Conservation (phyloP, 2,113 vertebrate species). For the Centrocercus urophasianus region DNA sequence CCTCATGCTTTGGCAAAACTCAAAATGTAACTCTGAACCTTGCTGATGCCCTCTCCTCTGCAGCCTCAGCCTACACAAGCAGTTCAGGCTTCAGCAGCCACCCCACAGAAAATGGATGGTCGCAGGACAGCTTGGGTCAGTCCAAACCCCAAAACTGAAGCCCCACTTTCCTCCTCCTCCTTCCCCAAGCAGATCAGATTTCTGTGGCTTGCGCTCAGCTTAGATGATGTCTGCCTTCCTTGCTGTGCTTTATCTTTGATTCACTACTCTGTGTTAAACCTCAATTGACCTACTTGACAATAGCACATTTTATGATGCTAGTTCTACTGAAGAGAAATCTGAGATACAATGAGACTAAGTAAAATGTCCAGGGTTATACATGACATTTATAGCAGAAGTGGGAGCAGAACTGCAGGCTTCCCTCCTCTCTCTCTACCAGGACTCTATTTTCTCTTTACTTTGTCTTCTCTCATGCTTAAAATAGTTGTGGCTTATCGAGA, state of each 20-base stretch:
- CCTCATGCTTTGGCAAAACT: neutral
- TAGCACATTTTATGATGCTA: neutral
- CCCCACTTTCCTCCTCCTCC: neutral
- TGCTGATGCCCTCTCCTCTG: neutral
- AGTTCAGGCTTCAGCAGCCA: neutral
- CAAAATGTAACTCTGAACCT: neutral
- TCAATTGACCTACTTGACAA: neutral
- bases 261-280: neutral
- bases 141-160: neutral
- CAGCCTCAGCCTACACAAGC: accelerated
- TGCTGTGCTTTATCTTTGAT: neutral
- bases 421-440: neutral
- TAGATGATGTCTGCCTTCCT: neutral
- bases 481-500: neutral
- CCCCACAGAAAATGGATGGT: neutral
- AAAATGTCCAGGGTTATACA: neutral
- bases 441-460: neutral
- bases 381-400: neutral
- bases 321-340: neutral
- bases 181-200: neutral
- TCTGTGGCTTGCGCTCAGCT: neutral
- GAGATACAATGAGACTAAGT: neutral
- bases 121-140: neutral
- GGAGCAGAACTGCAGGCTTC: neutral
- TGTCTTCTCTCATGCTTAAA: neutral